Percentiles rank a stretch among this genome's conserved stretches.
Evolutionary conservation across 2,888 invertebrate species (phyloP).

Genomic region (Drosophila robusta): DNA sequence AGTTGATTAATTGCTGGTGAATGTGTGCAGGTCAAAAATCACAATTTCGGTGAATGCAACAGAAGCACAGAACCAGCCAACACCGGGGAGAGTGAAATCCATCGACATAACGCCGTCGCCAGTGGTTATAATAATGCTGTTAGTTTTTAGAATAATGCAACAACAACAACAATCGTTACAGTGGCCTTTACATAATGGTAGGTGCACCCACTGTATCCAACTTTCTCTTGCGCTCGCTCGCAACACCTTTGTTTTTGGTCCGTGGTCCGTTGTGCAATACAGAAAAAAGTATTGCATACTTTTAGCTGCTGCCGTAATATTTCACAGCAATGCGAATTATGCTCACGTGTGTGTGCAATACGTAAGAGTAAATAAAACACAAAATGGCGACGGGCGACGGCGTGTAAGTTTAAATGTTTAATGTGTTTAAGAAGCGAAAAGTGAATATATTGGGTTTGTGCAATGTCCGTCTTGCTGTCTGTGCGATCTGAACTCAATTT

Average conservation of each 20-base stretch:
- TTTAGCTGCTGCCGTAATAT: conserved; percentile 59
- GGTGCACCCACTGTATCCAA: conserved; percentile 40
- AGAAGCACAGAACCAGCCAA: conserved; percentile 6
- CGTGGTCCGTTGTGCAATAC: conserved; percentile 17
- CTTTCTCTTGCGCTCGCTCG: background rate
- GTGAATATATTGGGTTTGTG: too few relatives aligned
- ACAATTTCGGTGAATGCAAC: conserved; percentile 23
- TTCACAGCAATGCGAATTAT: conserved; percentile 62
- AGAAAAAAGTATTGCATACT: conserved; percentile 57
- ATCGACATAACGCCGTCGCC: conserved; percentile 23
- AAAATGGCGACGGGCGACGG: conserved; percentile 11
- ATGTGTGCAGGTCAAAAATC: conserved; percentile 54
- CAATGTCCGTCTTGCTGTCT: too few relatives aligned
- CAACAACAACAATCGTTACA: conserved; percentile 42
- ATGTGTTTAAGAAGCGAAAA: background rate
- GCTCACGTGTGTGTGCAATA: conserved; percentile 51
- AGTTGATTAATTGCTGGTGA: conserved; percentile 21
- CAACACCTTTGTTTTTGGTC: background rate
- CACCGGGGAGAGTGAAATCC: too few relatives aligned
- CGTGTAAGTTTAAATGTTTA: background rate
- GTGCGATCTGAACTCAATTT: too few relatives aligned
- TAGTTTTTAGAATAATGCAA: conserved; percentile 72
- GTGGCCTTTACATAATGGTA: conserved; percentile 65
- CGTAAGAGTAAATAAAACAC: conserved; percentile 24
- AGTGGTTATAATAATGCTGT: conserved; percentile 71